phyloP scores from a whole-genome alignment of 2,888 invertebrate species.

The Temnothorax unifasciatus region DNA sequence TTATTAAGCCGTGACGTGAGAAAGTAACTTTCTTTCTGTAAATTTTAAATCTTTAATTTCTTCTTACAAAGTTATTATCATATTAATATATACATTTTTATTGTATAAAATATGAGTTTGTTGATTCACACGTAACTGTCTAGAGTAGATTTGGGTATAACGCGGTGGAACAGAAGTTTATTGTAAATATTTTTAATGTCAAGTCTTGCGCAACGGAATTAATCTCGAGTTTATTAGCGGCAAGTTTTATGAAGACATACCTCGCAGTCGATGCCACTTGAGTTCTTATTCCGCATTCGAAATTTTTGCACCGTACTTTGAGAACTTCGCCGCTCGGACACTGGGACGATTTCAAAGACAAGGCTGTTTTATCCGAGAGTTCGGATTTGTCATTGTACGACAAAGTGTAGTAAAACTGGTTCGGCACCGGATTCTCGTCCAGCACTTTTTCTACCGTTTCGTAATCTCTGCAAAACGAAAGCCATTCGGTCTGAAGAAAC shows the following conservation, averaged over 20 bases:
- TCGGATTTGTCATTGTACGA: slow-evolving; percentile 86
- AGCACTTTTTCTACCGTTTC: slow-evolving; percentile 84
- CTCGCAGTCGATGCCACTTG: slow-evolving; percentile 90
- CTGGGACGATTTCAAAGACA: slow-evolving; percentile 89
- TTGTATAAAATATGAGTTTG: too few relatives aligned
- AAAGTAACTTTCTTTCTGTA: neutral
- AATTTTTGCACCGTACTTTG: slow-evolving; percentile 89
- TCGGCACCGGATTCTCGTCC: slow-evolving; percentile 77
- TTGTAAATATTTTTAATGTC: neutral
- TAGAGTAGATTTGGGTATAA: neutral
- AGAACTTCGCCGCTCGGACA: slow-evolving; percentile 90
- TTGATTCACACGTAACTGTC: neutral
- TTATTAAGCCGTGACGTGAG: neutral
- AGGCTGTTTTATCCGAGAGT: slow-evolving; percentile 87
- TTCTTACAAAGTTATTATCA: neutral
- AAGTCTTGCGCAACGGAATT: neutral
- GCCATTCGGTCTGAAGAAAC: neutral
- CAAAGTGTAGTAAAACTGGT: slow-evolving; percentile 88
- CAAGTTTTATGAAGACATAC: slow-evolving; percentile 85
- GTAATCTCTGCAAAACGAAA: slow-evolving; percentile 82
- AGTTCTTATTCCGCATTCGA: slow-evolving; percentile 91
- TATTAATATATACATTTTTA: too few relatives aligned
- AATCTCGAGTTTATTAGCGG: neutral
- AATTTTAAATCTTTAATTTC: neutral
- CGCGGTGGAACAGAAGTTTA: neutral